A percentile compares a stretch with the other conserved stretches of the same genome.
phyloP scores from a whole-genome alignment of 2,888 invertebrate genomes.

The Tetrapedia diversipes region DNA sequence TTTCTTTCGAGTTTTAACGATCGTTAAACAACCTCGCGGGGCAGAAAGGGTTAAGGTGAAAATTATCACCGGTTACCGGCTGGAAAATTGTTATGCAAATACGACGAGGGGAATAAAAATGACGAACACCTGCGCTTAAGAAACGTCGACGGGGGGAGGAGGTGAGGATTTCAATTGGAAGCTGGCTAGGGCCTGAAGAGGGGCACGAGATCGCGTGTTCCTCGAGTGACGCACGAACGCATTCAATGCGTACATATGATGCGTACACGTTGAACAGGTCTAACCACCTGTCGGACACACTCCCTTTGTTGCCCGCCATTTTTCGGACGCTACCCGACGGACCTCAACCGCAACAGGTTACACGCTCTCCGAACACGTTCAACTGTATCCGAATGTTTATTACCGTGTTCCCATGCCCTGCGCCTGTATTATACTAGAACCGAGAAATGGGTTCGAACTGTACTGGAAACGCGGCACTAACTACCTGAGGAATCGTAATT shows the following conservation, averaged over 20 bases:
- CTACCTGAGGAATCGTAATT: background rate
- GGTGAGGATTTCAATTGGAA: conserved; percentile 31
- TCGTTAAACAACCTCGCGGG: background rate
- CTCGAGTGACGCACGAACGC: conserved; percentile 10
- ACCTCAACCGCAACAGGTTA: conserved; percentile 39
- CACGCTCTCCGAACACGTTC: conserved; percentile 41
- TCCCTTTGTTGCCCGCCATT: conserved; percentile 48
- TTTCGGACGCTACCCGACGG: conserved; percentile 34
- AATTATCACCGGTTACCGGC: background rate
- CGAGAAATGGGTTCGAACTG: conserved; percentile 12
- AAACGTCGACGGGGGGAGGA: background rate
- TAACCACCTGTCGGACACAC: conserved; percentile 49
- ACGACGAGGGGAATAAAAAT: background rate
- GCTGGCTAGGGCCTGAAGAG: conserved; percentile 10
- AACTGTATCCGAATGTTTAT: conserved; percentile 43
- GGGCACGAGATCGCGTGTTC: conserved; percentile 10
- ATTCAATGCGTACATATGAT: conserved; percentile 48
- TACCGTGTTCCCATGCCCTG: conserved; percentile 37
- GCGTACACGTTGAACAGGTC: conserved; percentile 49
- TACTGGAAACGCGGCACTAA: background rate
- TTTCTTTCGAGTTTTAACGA: too few species aligned
- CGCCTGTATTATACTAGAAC: background rate
- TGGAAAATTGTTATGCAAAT: background rate
- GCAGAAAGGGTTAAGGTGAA: background rate
- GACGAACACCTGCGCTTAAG: background rate